A percentile compares a stretch with the other conserved stretches of the same genome.
phyloP scores from a whole-genome alignment of 2,113 vertebrate species.

The Nettapus auritus region DNA sequence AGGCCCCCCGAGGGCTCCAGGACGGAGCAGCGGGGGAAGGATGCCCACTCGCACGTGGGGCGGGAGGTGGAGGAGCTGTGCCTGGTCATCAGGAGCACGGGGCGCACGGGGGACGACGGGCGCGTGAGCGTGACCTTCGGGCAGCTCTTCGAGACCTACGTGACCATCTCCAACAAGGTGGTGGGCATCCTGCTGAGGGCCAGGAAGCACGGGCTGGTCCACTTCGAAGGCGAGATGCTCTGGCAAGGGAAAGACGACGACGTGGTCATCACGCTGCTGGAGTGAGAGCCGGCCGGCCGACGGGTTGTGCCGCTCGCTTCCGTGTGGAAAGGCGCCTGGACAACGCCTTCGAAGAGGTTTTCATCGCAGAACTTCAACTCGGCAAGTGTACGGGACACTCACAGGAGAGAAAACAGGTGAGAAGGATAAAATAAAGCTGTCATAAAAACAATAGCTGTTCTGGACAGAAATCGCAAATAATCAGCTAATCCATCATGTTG shows the following conservation, averaged over 20 bases:
- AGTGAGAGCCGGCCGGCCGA: slow-evolving; percentile 47
- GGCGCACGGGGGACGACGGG: slow-evolving; percentile 68
- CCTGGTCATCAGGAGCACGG: slow-evolving; percentile 79
- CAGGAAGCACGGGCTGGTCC: slow-evolving; percentile 85
- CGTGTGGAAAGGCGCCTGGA: neutral
- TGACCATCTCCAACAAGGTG: slow-evolving; percentile 90
- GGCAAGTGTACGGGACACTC: neutral
- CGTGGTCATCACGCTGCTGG: slow-evolving; percentile 82
- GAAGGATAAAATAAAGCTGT: neutral
- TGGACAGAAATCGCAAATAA: neutral
- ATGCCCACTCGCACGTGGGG: slow-evolving; percentile 83
- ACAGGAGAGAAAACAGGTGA: neutral
- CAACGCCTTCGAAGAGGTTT: neutral
- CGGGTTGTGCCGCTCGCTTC: neutral
- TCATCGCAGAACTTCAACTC: neutral
- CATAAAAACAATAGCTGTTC: neutral
- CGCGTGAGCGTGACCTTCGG: slow-evolving; percentile 79
- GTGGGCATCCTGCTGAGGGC: slow-evolving; percentile 88
- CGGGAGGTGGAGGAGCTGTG: slow-evolving; percentile 87
- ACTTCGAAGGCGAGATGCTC: slow-evolving; percentile 92
- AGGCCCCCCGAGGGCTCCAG: slow-evolving; percentile 84
- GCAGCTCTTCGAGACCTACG: slow-evolving; percentile 86
- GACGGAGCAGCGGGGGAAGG: slow-evolving; percentile 86
- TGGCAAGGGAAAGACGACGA: slow-evolving; percentile 91
- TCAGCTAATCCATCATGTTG: accelerated